phyloP scores from a whole-genome alignment of 2,113 vertebrate genomes.

The Camarhynchus parvulus region DNA sequence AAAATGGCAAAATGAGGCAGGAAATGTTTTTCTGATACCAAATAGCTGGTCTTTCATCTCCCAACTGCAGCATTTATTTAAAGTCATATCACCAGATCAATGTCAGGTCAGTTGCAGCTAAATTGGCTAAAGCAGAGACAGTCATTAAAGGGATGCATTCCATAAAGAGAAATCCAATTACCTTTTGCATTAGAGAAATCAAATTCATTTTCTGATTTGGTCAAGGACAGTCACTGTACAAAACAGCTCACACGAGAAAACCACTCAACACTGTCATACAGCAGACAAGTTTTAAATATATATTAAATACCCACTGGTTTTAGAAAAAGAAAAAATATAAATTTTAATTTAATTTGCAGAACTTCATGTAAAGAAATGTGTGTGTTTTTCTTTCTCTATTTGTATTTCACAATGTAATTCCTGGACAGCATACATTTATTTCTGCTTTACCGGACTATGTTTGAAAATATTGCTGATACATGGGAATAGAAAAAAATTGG shows the following conservation, averaged over 20 bases:
- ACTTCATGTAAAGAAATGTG: not conserved
- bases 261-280: not conserved
- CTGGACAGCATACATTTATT: not conserved
- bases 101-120: constrained; percentile 72
- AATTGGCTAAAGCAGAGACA: constrained; percentile 68
- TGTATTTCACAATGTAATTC: not conserved
- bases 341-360: not conserved
- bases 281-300: not conserved
- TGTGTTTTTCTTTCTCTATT: not conserved
- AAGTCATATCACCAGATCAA: constrained; percentile 71
- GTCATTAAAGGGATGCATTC: constrained; percentile 77
- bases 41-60: constrained; percentile 58
- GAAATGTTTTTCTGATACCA: constrained; percentile 30
- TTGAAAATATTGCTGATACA: not conserved
- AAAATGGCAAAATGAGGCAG: constrained; percentile 44
- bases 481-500: not conserved
- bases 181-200: constrained; percentile 76
- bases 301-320: not conserved
- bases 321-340: not conserved
- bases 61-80: constrained; percentile 68
- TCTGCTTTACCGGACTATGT: not conserved
- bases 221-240: constrained; percentile 70
- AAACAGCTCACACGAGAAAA: not conserved
- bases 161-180: constrained; percentile 80
- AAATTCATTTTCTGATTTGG: constrained; percentile 75